Conservation (phyloP, 1,140 invertebrate species). For the Ladona fulva region DNA sequence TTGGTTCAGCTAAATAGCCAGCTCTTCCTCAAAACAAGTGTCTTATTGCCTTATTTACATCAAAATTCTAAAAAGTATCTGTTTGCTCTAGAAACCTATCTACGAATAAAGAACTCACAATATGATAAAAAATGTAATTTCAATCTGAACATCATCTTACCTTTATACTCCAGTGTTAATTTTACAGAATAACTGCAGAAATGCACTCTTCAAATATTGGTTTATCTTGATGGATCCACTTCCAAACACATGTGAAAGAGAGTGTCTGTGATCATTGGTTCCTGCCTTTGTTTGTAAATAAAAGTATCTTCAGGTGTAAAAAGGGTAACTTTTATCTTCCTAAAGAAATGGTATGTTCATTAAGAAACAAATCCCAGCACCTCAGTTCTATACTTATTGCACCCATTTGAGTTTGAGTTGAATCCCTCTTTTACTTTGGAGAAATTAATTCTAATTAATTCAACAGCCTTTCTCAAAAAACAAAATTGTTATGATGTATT, state of each 20-base stretch:
- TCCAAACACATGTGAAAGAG: not conserved
- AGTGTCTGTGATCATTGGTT: not conserved
- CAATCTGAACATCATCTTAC: not conserved
- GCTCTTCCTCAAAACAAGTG: slow-evolving; percentile 2
- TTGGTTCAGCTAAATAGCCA: slow-evolving; percentile 9
- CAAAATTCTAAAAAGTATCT: slow-evolving; percentile 5
- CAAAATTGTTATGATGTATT: not conserved
- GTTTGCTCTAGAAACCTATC: slow-evolving; percentile 1
- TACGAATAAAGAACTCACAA: slow-evolving; percentile 10
- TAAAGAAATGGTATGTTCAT: not conserved
- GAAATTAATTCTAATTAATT: not conserved
- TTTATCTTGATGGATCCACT: not conserved
- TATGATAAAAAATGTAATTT: slow-evolving; percentile 7
- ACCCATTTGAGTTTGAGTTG: not conserved
- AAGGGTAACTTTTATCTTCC: not conserved
- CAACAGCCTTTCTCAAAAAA: not conserved
- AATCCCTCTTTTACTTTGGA: not conserved
- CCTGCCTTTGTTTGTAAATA: not conserved
- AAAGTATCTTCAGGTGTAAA: not conserved
- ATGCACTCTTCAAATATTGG: not conserved
- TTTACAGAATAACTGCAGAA: not conserved
- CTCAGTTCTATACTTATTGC: not conserved
- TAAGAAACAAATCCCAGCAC: not conserved
- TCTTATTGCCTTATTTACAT: slow-evolving; percentile 10
- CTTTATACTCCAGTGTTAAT: not conserved